Base-by-base conservation (phyloP, 2,113 vertebrate genomes). In the Opisthocomus hoazin region DNA sequence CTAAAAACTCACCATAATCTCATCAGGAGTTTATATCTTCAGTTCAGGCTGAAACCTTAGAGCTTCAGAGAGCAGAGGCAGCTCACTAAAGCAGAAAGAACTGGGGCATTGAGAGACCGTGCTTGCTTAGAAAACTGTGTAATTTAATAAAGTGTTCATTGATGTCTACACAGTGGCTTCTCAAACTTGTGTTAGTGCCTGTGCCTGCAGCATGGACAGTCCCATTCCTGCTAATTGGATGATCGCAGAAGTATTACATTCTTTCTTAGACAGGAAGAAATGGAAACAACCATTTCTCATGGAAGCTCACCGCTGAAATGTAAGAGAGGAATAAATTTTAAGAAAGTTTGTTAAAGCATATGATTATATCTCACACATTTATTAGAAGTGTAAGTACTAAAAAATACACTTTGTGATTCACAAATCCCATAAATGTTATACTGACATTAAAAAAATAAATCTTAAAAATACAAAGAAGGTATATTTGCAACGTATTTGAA, bases 101-200 rank as follows among this genome's bases (percentile, higher is more conserved):
- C 21, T 54, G 94, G 94, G 79, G 58, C 85, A 95, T 17, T 95
- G 94, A 97, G 88, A 96, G 94, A 94, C 76, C 2, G 11, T 61
- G 91, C 89, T 86, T 97, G 97, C 97, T 97, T 97, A 96, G 93
- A 81, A 92, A 93, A 96, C 91, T 97, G 96, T 97, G 95, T 98
- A 97, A 98, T 98, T 98, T 95, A 98, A 98, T 98, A 97, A 98
- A 96, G 63, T 71, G 96, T 93, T 97, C 97, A 96, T 81, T 97
- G 97, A 96, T 97, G 96, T 97, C 97, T 97, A 95, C 82, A 95
- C 78, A 61, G 83, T 51, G 86, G 87, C 94, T 94, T 87, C 89
- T 97, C 97, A 96, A 94, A 95, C 96, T 94, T 91, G 95, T 93
- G 96, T 82, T 94, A 95, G 82, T 85, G 95, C 56, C 21, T 80